Base-by-base conservation (phyloP, 2,888 invertebrate genomes). In the Sycophila texana region DNA sequence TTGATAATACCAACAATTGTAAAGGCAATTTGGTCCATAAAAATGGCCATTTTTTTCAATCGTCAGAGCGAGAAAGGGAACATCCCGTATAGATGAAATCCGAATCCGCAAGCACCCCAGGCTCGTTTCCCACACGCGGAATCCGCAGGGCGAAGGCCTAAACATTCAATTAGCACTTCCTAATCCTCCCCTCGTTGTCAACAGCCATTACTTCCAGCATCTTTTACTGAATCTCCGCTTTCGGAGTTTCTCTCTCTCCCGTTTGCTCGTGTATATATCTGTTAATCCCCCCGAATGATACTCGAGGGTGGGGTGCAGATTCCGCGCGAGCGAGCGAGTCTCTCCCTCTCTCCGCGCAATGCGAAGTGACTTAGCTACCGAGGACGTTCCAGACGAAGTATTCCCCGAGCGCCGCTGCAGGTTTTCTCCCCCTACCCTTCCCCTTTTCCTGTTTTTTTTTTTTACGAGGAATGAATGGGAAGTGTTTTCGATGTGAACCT, bases 121-220 rank as follows among this genome's bases (percentile, higher is more conserved):
- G 16, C 53, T 53, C 53, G 53, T 16, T 53, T 53, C 63, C 10
- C 30, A 60, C 26, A 39, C 26, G 30, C 51, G 26, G 68, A 72
- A 74, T 74, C 71, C 71, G 22, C 60, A 12, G 74, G 51, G 67
- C 51, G 61, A 72, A 84, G 85, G 39, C 39, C 89, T 88, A 90
- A 90, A 89, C 88, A 89, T 89, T 90, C 89, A 90, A 90, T 90
- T 90, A 90, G 89, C 89, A 88, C 88, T 88, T 89, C 87, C 89
- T 89, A 89, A 89, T 89, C 86, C 86, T 84, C 73, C 73, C 85
- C 87, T 85, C 83, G 87, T 87, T 88, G 89, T 89, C 89, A 89
- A 89, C 89, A 89, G 85, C 88, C 87, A 89, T 90, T 90, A 90
- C 88, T 90, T 90, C 89, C 89, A 89, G 89, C 90, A 89, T 89